phyloP scores from a whole-genome alignment of 2,797 vertebrate genomes.

The Uromys caudimaculatus region DNA sequence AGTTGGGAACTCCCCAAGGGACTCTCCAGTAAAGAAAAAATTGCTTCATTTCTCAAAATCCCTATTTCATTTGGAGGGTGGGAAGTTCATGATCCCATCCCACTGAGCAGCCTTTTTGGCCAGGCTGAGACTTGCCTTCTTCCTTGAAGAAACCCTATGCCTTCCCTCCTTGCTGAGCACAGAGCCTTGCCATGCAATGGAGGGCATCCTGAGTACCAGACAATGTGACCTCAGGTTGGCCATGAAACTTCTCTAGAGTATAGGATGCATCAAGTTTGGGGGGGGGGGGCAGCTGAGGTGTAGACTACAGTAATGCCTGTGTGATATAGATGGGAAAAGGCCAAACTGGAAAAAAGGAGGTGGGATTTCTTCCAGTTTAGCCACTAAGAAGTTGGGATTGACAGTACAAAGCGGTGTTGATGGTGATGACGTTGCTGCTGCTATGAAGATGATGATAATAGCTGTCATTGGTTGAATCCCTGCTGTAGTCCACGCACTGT shows the following conservation, averaged over 20 bases:
- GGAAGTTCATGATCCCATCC: background rate
- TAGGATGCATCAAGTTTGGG: background rate
- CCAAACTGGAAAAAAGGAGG: background rate
- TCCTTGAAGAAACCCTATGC: constrained; percentile 19
- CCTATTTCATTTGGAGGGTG: constrained; percentile 26
- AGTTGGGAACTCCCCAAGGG: constrained; percentile 37
- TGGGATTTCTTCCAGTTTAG: background rate
- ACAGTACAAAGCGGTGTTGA: background rate
- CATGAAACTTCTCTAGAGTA: background rate
- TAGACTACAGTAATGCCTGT: background rate
- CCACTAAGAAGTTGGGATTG: background rate
- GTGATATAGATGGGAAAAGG: background rate
- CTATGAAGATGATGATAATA: background rate
- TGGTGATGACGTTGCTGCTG: background rate
- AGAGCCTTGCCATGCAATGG: background rate
- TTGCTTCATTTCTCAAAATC: constrained; percentile 47
- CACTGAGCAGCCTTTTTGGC: background rate
- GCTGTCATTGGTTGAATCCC: background rate
- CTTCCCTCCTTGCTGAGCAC: background rate
- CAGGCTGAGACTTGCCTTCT: background rate
- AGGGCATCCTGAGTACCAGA: background rate
- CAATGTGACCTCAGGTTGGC: background rate
- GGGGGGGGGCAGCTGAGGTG: background rate
- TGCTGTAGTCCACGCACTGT: background rate
- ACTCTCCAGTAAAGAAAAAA: constrained; percentile 36